A percentile compares a stretch with the other conserved stretches of the same genome.
These are phyloP conservation scores for Vulpes lagopus DNA, from an alignment of 2,113 vertebrate species.

Conservation along the genomic window DNA sequence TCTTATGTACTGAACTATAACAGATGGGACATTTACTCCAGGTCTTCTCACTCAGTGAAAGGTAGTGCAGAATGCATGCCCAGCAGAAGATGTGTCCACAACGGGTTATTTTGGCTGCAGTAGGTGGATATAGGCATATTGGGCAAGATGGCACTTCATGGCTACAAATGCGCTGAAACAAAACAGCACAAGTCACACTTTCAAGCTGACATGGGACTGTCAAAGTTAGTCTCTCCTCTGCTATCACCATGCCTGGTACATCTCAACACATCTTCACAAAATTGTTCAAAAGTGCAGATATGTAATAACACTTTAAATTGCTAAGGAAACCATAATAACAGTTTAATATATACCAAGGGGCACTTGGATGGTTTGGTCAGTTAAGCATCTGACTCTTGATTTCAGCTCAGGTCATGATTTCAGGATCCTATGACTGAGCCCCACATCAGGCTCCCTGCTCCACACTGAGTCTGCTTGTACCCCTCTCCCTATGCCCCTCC, in stretches of 20 bases:
- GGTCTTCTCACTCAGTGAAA: slow-evolving; percentile 96
- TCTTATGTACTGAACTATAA: slow-evolving; percentile 95
- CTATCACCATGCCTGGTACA: neutral
- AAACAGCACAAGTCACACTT: neutral
- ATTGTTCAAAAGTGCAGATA: neutral
- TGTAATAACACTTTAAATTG: neutral
- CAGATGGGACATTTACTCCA: slow-evolving; percentile 99
- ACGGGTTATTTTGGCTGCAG: slow-evolving; percentile 97
- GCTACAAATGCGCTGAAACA: slow-evolving; percentile 95
- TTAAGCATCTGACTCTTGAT: neutral
- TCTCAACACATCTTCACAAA: neutral
- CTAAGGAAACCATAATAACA: neutral
- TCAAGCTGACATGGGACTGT: neutral
- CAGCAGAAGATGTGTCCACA: slow-evolving; percentile 99
- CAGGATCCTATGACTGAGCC: neutral
- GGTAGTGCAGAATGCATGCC: slow-evolving; percentile 98
- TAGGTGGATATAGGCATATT: slow-evolving; percentile 97
- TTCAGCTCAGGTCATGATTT: neutral
- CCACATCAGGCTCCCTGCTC: neutral
- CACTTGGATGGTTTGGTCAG: no score
- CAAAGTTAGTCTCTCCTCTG: slow-evolving; percentile 30
- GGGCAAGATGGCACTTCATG: slow-evolving; percentile 99
- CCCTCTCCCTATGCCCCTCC: neutral
- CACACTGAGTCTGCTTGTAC: neutral
- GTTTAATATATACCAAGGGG: neutral